phyloP scores from a whole-genome alignment of 1,140 invertebrate genomes.

The Drepana arcuata region DNA sequence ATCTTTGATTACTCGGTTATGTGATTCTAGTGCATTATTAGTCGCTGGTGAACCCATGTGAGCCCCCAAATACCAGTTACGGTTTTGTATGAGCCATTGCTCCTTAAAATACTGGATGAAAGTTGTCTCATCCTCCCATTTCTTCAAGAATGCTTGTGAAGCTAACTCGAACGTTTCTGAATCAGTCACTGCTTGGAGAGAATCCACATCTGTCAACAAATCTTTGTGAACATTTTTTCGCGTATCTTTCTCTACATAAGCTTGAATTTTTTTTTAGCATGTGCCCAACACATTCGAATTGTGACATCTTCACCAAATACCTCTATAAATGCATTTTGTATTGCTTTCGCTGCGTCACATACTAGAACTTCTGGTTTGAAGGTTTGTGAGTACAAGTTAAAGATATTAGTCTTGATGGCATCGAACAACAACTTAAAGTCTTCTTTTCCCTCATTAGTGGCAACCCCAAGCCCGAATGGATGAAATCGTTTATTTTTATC shows the following conservation, averaged over 20 bases:
- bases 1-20: constrained; percentile 14
- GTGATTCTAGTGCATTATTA: constrained; percentile 12
- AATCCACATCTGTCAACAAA: constrained; percentile 7
- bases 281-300: constrained; percentile 4
- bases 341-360: constrained; percentile 10
- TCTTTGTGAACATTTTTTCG: constrained; percentile 2
- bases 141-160: constrained; percentile 3
- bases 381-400: no score
- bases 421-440: constrained; percentile 7
- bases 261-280: constrained; percentile 9
- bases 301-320: constrained; percentile 3
- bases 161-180: constrained; percentile 5
- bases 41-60: constrained; percentile 2
- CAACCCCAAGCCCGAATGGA: constrained; percentile 4
- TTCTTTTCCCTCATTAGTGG: constrained; percentile 3
- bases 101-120: constrained; percentile 13
- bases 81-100: constrained; percentile 11
- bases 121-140: constrained; percentile 5
- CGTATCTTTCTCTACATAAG: constrained; percentile 6
- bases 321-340: constrained; percentile 14
- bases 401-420: constrained; percentile 1
- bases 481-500: constrained; percentile 17
- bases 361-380: constrained; percentile 11
- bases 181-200: constrained; percentile 1
- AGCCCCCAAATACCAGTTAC: constrained; percentile 14